A percentile compares a stretch with the other conserved stretches of the same genome.
These are phyloP conservation scores for Drosophila sordidula DNA, from an alignment of 2,888 invertebrate species.

Conservation along the genomic window DNA sequence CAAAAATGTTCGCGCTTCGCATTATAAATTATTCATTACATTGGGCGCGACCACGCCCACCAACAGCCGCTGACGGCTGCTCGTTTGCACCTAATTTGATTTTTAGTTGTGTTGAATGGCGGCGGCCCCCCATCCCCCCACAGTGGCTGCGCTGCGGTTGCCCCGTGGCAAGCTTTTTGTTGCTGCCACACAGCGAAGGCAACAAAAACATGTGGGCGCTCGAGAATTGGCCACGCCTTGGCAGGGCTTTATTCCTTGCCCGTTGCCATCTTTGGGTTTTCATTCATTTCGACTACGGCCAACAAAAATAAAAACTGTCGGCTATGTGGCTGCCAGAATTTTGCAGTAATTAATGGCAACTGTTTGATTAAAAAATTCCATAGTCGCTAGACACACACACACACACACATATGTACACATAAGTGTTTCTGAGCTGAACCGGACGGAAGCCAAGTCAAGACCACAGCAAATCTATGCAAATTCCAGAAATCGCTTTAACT, in stretches of 20 bases:
- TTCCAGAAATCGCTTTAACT: conserved; percentile 50
- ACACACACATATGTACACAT: not conserved
- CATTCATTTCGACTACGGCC: conserved; percentile 63
- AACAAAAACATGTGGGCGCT: conserved; percentile 44
- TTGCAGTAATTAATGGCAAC: conserved; percentile 84
- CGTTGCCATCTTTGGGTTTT: conserved; percentile 59
- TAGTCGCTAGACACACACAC: conserved; percentile 29
- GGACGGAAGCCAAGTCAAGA: conserved; percentile 9
- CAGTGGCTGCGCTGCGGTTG: conserved; percentile 53
- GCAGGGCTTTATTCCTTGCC: conserved; percentile 38
- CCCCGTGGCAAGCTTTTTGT: conserved; percentile 53
- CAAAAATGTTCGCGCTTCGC: conserved; percentile 53
- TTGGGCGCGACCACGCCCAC: conserved; percentile 52
- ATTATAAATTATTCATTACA: conserved; percentile 84
- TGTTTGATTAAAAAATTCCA: conserved; percentile 85
- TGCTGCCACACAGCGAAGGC: conserved; percentile 26
- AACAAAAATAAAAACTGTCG: conserved; percentile 73
- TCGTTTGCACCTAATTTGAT: conserved; percentile 84
- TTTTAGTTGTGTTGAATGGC: conserved; percentile 80
- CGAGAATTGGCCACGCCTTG: conserved; percentile 52
- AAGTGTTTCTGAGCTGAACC: too few relatives aligned
- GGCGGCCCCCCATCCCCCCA: conserved; percentile 5
- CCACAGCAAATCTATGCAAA: conserved; percentile 71
- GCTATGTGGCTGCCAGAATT: conserved; percentile 82
- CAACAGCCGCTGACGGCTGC: conserved; percentile 54